These are phyloP conservation scores for Melanogrammus aeglefinus DNA, from an alignment of 2,797 vertebrate genomes.

Conservation along the genomic window DNA sequence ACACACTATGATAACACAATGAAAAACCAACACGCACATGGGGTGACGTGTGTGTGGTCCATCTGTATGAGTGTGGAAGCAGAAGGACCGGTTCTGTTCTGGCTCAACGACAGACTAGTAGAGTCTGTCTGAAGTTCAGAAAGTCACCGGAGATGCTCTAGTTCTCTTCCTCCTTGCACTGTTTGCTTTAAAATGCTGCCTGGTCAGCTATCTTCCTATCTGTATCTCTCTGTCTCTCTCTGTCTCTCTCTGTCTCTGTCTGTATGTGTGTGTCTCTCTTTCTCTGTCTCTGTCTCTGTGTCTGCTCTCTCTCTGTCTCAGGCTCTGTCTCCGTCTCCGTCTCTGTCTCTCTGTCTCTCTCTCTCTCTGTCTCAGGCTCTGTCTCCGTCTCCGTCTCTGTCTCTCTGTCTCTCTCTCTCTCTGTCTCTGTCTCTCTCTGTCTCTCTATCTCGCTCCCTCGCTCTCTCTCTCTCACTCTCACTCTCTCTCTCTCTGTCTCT, in stretches of 20 bases:
- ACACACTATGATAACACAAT: background rate
- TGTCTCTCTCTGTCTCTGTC: background rate
- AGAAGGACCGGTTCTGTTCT: conserved; percentile 44
- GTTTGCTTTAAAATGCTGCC: background rate
- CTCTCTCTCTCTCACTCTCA: no score
- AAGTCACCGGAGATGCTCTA: conserved; percentile 30
- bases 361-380: background rate
- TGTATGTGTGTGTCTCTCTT: no score
- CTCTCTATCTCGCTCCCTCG: no score
- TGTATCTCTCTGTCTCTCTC: background rate
- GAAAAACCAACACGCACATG: conserved; percentile 4
- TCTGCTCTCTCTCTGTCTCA: background rate
- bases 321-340: no score
- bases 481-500: no score
- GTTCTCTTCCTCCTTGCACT: background rate
- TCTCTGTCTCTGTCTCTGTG: no score
- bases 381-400: background rate
- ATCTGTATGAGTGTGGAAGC: conserved; percentile 42
- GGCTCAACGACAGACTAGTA: conserved; percentile 27
- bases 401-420: background rate
- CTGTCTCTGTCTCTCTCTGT: no score
- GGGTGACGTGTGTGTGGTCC: background rate
- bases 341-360: background rate
- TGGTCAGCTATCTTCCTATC: background rate
- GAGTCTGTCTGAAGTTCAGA: conserved; percentile 37